Evolutionary conservation across 2,113 vertebrate species (phyloP), one percentile per base, ranked within the genome.

Genomic region (Ibidorhyncha struthersii): DNA sequence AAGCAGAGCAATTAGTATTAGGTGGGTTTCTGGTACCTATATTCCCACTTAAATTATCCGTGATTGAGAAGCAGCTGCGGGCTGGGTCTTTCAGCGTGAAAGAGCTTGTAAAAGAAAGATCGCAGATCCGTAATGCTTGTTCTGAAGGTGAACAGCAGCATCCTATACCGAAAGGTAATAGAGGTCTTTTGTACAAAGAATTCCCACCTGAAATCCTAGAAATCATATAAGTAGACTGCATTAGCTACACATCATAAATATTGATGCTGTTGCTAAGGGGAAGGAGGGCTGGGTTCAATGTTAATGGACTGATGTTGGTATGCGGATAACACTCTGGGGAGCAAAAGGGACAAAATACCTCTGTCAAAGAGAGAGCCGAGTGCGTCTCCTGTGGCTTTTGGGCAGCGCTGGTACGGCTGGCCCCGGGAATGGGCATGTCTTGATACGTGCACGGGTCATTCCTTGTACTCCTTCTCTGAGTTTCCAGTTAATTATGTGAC

Each of bases 231-330:
- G 93, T 90, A 18, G 20, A 93, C 97, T 93, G 97, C 97, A 97
- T 97, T 87, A 93, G 92, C 96, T 79, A 90, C 86, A 77, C 58
- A 96, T 94, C 96, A 98, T 98, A 96, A 98, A 98, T 98, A 98
- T 98, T 97, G 94, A 98, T 97, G 95, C 81, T 88, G 80, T 93
- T 73, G 80, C 86, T 71, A 79, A 88, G 59, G 73, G 71, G 22
- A 49, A 85, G 95, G 41, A 67, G 92, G 77, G 80, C 56, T 88
- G 80, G 89, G 72, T 96, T 96, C 94, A 82, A 61, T 85, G 87
- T 94, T 82, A 90, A 89, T n/a, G 80, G 93, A 45, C 95, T 67
- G 89, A 27, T 73, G 78, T 62, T 81, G 78, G 78, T 40, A 72
- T 59, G 78, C 86, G 69, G 86, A 69, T 53, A 85, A 69, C 73